phyloP scores from a whole-genome alignment of 2,113 vertebrate genomes.

The Pachycephala philippinensis region DNA sequence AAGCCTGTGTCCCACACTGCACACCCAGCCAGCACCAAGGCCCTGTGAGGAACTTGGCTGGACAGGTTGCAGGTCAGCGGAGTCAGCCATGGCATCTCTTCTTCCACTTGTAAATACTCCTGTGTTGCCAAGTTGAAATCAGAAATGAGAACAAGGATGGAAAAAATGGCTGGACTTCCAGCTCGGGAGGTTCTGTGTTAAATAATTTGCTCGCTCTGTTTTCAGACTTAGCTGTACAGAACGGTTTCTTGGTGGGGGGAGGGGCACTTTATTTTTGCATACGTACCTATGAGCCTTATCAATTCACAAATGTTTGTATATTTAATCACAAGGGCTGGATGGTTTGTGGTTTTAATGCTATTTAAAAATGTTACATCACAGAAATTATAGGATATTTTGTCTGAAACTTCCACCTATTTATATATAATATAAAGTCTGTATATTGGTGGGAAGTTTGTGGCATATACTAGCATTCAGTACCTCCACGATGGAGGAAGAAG shows the following conservation, averaged over 20 bases:
- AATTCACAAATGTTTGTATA: constrained; percentile 23
- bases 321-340: constrained; percentile 65
- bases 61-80: not conserved
- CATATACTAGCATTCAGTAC: not conserved
- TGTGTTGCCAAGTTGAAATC: not conserved
- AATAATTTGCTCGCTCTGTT: not conserved
- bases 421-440: constrained; percentile 32
- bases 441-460: not conserved
- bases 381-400: constrained; percentile 45
- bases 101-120: not conserved
- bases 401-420: constrained; percentile 49
- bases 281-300: constrained; percentile 46
- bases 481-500: not conserved
- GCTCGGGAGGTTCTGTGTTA: not conserved
- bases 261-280: constrained; percentile 23
- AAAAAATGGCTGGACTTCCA: not conserved
- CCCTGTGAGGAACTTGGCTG: constrained; percentile 74
- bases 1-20: constrained; percentile 80
- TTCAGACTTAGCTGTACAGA: constrained; percentile 1
- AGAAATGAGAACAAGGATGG: not conserved
- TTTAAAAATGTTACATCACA: constrained; percentile 43
- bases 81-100: not conserved
- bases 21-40: constrained; percentile 89
- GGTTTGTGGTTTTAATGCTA: constrained; percentile 49
- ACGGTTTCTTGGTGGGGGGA: not conserved